phyloP scores from a whole-genome alignment of 2,888 invertebrate species.

The Apodemia hepburni region DNA sequence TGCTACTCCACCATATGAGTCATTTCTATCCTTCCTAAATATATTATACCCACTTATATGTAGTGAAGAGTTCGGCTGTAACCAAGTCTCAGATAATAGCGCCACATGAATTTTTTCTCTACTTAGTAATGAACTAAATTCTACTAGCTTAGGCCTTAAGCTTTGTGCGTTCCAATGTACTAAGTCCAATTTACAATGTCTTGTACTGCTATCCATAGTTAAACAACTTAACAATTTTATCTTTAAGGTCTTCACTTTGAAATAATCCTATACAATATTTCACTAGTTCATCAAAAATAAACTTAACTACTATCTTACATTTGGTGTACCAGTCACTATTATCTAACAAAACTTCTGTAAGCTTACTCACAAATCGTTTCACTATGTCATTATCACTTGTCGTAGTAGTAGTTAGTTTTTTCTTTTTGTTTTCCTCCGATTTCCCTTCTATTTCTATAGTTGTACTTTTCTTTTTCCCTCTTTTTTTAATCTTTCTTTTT shows the following conservation, averaged over 20 bases:
- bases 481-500: neutral
- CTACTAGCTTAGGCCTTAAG: neutral
- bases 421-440: neutral
- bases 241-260: neutral
- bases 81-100: slow-evolving; percentile 29
- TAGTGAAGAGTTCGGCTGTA: slow-evolving; percentile 17
- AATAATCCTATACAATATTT: neutral
- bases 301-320: neutral
- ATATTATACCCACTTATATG: slow-evolving; percentile 24
- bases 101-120: slow-evolving; percentile 26
- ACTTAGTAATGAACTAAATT: slow-evolving; percentile 14
- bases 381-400: neutral
- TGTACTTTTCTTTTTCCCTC: neutral
- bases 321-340: neutral
- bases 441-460: neutral
- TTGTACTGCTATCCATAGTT: neutral
- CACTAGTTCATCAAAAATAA: neutral
- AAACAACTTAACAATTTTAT: neutral
- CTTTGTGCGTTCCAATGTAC: slow-evolving; percentile 23
- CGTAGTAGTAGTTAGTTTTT: neutral
- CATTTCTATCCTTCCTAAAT: slow-evolving; percentile 24
- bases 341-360: neutral
- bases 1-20: slow-evolving; percentile 28
- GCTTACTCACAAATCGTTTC: slow-evolving; percentile 1
- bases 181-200: slow-evolving; percentile 8